Evolutionary conservation across 2,888 invertebrate genomes (phyloP).

Genomic region (Acronicta leporina): DNA sequence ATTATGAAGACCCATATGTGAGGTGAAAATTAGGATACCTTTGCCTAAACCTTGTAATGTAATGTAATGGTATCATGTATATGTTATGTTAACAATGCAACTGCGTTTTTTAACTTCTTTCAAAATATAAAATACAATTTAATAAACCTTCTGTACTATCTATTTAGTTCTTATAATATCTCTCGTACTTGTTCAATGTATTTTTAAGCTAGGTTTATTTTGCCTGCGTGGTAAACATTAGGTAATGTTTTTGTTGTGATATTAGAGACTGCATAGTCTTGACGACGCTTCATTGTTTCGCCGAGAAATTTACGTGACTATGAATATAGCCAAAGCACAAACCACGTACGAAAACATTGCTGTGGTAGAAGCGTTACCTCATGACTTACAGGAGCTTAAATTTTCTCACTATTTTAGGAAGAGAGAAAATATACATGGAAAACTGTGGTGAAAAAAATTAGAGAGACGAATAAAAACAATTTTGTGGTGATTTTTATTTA

Average conservation of each 20-base stretch:
- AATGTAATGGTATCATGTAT: no score
- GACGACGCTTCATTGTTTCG: constrained; percentile 27
- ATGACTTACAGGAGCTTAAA: not conserved
- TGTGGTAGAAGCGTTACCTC: constrained; percentile 5
- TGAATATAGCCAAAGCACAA: constrained; percentile 25
- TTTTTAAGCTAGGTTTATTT: constrained; percentile 49
- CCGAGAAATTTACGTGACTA: constrained; percentile 35
- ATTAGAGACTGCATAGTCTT: constrained; percentile 39
- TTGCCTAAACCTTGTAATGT: no score
- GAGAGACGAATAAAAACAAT: no score
- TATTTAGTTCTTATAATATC: constrained; percentile 14
- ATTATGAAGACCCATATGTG: no score
- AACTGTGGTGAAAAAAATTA: no score
- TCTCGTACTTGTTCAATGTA: constrained; percentile 40
- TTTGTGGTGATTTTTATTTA: no score
- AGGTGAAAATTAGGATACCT: no score
- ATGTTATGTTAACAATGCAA: no score
- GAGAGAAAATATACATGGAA: no score
- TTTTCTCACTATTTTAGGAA: no score
- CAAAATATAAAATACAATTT: not conserved
- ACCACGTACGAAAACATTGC: constrained; percentile 12
- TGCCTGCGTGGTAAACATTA: constrained; percentile 41
- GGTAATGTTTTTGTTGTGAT: constrained; percentile 41
- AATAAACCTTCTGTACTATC: constrained; percentile 22
- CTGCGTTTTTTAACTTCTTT: no score